Evolutionary conservation across 1,140 invertebrate genomes (phyloP), one percentile per base, ranked within the genome.

Genomic region (Pollicipes pollicipes): DNA sequence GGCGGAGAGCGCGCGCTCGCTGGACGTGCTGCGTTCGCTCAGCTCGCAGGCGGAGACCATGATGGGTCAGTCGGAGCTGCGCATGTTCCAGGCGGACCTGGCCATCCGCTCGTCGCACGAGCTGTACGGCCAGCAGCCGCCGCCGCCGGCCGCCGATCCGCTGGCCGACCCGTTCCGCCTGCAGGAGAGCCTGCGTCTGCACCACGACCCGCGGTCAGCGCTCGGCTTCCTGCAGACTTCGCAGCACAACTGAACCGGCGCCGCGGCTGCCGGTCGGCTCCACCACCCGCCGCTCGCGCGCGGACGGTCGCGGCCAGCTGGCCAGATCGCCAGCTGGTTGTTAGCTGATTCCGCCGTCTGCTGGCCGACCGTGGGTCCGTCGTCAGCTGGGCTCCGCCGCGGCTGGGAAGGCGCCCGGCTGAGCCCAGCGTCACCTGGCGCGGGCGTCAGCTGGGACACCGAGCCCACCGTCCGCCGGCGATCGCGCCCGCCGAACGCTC

Each of bases 41-140:
- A 74, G 72, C 76, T 74, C 71, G 88, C 78, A 81, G 84, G 76
- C 76, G 84, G 77, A 81, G 83, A 75, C 78, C 83, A 73, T 64
- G 80, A 68, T 84, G 79, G 77, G 73, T 75, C 77, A 37, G 79
- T 75, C 74, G 74, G 72, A 72, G 74, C 78, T 70, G 75, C 78
- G 77, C 75, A 78, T 75, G 45, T 76, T 80, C 31, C 76, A 80
- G 28, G 74, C 75, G 32, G 75, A 76, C 68, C 21, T 72, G 73
- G 31, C 58, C 64, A 16, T 68, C 71, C 37, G 73, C 77, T 37
- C 79, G 79, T 24, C 70, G 75, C 78, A 78, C 75, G 78, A 76
- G 35, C 77, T 80, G 32, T 76, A 80, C 30, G 74, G 75, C 35
- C 75, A 76, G 70, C 21, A 70, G 73, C 30, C 35, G 68, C 10